Evolutionary conservation across 2,888 invertebrate genomes (phyloP), one percentile per base, ranked within the genome.

Genomic region (Therioaphis trifolii): DNA sequence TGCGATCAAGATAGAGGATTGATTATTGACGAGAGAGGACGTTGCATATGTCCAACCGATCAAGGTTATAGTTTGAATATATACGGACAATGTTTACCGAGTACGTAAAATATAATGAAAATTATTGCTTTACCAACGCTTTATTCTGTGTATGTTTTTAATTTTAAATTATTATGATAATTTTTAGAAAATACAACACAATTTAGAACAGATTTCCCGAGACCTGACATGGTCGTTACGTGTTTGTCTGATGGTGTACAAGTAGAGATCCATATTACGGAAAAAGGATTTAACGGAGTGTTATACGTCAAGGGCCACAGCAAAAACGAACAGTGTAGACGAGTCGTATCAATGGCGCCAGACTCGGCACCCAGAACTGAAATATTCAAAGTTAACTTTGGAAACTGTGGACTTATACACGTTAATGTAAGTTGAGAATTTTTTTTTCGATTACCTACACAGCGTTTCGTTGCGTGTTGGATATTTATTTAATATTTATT

Each of bases 291-390:
- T 88, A 95, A 96, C 87, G 97, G 97, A 21, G 94, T 97, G 0
- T 90, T 97, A 2, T 97, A 97, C 87, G 97, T 97, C 0, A 97
- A 97, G 89, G 96, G 97, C 49, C 95, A 96, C 89, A 96, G 96
- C 88, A 96, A 97, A 89, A 96, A 97, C 87, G 95, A 96, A 88
- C 93, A 95, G 85, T 97, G 97, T 88, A 92, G 96, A 86, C 91
- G 94, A 77, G 93, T 95, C 1, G 93, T 96, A 1, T 93, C 94
- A 52, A 91, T 95, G 84, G 92, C 94, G 14, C 92, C 92, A 14
- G 93, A 94, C 87, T 90, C 91, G 4, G 90, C 91, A 78, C 92
- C 92, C 72, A 91, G 91, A 86, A 91, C 92, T 11, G 94, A 95
- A 87, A 93, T 94, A 87, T 96, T 96, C 89, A 95, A 95, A 87